Evolutionary conservation across 2,113 vertebrate genomes (phyloP), one percentile per base, ranked within the genome.

Genomic region (Oxyruncus cristatus): DNA sequence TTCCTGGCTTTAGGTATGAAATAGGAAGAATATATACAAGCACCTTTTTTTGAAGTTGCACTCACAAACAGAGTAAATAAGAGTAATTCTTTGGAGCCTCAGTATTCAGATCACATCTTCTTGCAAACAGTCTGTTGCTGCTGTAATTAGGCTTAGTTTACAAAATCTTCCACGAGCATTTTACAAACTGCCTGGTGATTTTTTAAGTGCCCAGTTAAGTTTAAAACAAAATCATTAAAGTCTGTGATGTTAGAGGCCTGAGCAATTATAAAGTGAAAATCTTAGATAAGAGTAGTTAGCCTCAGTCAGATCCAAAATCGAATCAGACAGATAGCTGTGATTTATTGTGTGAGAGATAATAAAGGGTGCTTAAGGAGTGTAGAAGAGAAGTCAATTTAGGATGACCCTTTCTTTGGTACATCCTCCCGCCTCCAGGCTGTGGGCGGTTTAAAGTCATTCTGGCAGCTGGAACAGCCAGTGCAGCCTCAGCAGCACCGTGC

Each of bases 61-160:
- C 35, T 85, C 24, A 50, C 49, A n/a, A 49, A 53, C n/a, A 76
- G 35, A 39, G 26, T 55, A 65, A 73, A 42, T 37, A 42, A 62
- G 74, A 58, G 33, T 44, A 62, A 39, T 26, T 77, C 67, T 74
- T 49, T 0, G 3, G 30, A 59, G 8, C 24, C 30, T 95, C 67
- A 22, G n/a, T 49, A 71, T 89, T 89, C 93, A 53, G 61, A 75
- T 62, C 81, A n/a, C 67, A 70, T 35, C 53, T 90, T 32, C 78
- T 62, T 88, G 55, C 67, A 80, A 75, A 58, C 71, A 91, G 39
- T 67, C 85, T 88, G 50, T 88, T 73, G 84, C 82, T 58, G 50
- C 62, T 83, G 63, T 79, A 93, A 94, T 93, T 95, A 95, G 58
- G 42, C 52, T 88, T 85, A 52, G 90, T 90, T 95, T 92, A 88